Conservation (phyloP, 2,797 vertebrate genomes). For the Smutsia temminckii region DNA sequence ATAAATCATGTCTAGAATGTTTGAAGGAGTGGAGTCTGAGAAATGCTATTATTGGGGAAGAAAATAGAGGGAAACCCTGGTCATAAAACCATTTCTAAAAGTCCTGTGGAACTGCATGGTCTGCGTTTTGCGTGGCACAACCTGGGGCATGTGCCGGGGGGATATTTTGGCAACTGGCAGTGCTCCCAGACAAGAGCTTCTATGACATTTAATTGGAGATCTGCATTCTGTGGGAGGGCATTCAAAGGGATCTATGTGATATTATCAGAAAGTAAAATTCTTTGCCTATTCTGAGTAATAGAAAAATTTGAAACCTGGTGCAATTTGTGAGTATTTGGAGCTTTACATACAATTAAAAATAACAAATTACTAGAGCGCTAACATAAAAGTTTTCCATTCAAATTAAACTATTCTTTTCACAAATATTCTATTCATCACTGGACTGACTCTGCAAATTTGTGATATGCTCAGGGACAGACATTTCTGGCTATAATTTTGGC, state of each 20-base stretch:
- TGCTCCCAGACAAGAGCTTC: neutral
- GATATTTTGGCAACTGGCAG: neutral
- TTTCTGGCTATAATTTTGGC: neutral
- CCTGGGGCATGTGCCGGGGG: slow-evolving; percentile 39
- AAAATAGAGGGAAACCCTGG: slow-evolving; percentile 68
- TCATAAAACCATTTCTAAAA: slow-evolving; percentile 63
- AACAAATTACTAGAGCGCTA: neutral
- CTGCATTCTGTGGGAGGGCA: neutral
- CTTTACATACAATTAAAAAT: neutral
- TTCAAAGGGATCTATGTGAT: slow-evolving; percentile 31
- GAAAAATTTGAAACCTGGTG: slow-evolving; percentile 46
- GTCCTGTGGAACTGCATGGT: slow-evolving; percentile 34
- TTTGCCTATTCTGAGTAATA: slow-evolving; percentile 29
- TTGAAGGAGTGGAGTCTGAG: slow-evolving; percentile 29
- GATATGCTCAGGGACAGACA: neutral
- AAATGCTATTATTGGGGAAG: slow-evolving; percentile 63
- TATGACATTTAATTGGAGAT: slow-evolving; percentile 62
- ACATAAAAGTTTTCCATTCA: neutral
- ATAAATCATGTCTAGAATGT: slow-evolving; percentile 74
- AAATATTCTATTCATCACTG: neutral
- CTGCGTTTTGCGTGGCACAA: slow-evolving; percentile 55
- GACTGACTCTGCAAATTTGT: neutral
- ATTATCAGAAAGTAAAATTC: slow-evolving; percentile 35
- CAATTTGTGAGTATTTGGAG: neutral
- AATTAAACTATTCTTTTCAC: neutral